Evolutionary conservation across 2,888 invertebrate genomes (phyloP).

Genomic region (Parascotia fuliginaria): DNA sequence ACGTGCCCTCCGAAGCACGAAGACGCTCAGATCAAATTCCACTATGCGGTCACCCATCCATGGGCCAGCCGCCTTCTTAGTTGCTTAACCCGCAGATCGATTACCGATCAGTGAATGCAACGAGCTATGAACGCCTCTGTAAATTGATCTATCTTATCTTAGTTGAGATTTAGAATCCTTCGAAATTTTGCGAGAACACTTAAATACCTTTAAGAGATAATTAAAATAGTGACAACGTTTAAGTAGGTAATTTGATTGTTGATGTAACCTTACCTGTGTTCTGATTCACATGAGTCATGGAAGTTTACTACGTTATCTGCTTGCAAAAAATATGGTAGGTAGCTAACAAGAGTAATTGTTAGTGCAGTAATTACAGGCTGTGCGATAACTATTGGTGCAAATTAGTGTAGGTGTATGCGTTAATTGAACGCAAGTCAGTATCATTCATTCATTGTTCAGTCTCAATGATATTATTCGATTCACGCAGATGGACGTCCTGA

Average conservation of each 20-base stretch:
- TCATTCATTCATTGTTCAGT: slow-evolving; percentile 55
- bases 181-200: too few species aligned
- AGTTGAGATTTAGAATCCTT: too few species aligned
- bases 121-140: too few species aligned
- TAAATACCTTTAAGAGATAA: too few species aligned
- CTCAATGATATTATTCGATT: slow-evolving; percentile 61
- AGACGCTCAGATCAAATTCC: too few species aligned
- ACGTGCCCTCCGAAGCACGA: too few species aligned
- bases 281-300: slow-evolving; percentile 1
- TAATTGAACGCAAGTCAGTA: slow-evolving; percentile 51
- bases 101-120: too few species aligned
- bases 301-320: not conserved
- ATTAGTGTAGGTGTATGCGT: slow-evolving; percentile 37
- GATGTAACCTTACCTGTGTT: not conserved
- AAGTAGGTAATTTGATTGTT: not conserved
- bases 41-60: too few species aligned
- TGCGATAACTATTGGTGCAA: slow-evolving; percentile 44
- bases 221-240: not conserved
- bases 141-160: too few species aligned
- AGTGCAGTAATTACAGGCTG: slow-evolving; percentile 35
- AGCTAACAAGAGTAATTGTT: slow-evolving; percentile 24
- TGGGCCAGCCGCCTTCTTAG: too few species aligned
- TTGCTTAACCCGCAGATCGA: too few species aligned
- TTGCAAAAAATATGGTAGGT: not conserved
- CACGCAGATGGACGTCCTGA: slow-evolving; percentile 24